Conservation (phyloP, 2,113 vertebrate genomes). For the Sylvicapra grimmia region DNA sequence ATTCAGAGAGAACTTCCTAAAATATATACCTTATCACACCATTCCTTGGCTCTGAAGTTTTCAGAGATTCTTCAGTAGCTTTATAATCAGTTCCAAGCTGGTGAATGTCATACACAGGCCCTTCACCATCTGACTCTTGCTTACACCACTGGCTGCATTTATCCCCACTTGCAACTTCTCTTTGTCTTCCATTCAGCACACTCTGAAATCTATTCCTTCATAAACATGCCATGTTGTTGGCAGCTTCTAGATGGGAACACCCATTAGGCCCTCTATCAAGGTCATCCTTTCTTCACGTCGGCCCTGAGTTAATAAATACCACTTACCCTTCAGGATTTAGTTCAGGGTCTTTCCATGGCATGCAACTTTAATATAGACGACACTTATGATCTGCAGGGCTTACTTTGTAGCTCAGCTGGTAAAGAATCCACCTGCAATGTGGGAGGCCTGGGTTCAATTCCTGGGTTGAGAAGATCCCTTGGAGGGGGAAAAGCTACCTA, state of each 20-base stretch:
- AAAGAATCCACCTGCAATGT: fast-evolving
- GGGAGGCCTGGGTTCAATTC: background rate
- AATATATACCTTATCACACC: background rate
- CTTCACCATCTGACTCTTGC: background rate
- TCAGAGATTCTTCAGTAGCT: background rate
- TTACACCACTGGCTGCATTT: background rate
- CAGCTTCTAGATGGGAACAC: background rate
- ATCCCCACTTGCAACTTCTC: background rate
- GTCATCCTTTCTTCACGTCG: background rate
- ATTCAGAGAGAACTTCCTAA: background rate
- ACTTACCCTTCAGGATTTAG: background rate
- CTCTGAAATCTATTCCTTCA: background rate
- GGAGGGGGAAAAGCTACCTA: background rate
- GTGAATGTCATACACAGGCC: background rate
- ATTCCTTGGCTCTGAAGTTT: background rate
- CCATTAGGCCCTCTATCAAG: background rate
- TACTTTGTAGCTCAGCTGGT: background rate
- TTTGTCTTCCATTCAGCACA: background rate
- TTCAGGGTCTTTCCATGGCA: background rate
- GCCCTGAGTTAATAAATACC: background rate
- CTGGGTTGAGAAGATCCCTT: background rate
- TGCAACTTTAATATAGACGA: background rate
- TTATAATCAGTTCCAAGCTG: background rate
- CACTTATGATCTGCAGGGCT: background rate
- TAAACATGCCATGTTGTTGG: background rate